A percentile compares a stretch with the other conserved stretches of the same genome.
Conservation (phyloP, 1,140 invertebrate species). For the Hylyphantes graminicola region DNA sequence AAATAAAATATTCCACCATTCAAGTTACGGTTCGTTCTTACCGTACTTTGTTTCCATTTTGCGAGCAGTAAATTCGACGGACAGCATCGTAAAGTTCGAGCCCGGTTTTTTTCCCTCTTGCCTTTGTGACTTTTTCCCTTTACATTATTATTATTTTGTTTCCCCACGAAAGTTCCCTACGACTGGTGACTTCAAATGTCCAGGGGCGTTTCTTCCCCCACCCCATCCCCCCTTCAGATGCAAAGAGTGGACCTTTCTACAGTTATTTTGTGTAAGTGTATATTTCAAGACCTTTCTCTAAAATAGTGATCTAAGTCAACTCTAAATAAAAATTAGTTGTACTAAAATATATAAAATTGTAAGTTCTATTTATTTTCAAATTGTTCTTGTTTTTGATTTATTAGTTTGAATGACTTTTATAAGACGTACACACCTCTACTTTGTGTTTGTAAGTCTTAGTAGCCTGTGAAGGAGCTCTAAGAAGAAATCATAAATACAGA, state of each 20-base stretch:
- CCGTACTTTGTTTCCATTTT: conserved; percentile 60
- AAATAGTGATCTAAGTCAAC: no score
- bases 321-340: no score
- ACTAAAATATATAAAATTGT: no score
- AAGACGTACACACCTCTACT: no score
- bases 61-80: conserved; percentile 55
- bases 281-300: neutral
- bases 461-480: no score
- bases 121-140: conserved; percentile 4
- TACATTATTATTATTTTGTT: conserved; percentile 22
- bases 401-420: no score
- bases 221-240: conserved; percentile 25
- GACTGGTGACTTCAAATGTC: conserved; percentile 57
- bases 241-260: conserved; percentile 48
- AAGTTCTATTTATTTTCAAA: no score
- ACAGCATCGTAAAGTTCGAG: conserved; percentile 59
- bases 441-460: no score
- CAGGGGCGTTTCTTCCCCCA: conserved; percentile 53
- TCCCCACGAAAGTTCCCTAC: neutral
- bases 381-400: no score
- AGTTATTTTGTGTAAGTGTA: conserved; percentile 52
- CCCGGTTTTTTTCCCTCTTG: conserved; percentile 23
- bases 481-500: no score
- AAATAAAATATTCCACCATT: conserved; percentile 33
- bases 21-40: conserved; percentile 50